A percentile compares a stretch with the other conserved stretches of the same genome.
Conservation (phyloP, 2,888 invertebrate species). For the Coelogynopora nodosa region DNA sequence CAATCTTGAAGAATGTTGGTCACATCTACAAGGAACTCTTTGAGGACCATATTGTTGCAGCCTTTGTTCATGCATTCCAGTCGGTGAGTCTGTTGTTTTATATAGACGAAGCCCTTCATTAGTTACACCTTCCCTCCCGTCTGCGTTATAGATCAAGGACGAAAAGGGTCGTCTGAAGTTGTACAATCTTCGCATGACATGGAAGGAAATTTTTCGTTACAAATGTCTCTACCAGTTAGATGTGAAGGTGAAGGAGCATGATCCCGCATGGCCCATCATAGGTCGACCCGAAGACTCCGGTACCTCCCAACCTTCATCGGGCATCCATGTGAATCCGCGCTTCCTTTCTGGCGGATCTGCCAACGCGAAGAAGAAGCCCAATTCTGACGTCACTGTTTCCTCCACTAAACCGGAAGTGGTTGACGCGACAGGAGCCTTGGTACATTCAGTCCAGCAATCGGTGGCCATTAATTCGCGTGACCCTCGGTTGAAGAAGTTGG, state of each 20-base stretch:
- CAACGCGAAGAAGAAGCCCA: neutral
- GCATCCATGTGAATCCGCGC: neutral
- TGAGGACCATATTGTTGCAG: slow-evolving; percentile 36
- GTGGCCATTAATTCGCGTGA: neutral
- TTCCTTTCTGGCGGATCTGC: neutral
- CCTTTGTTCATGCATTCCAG: slow-evolving; percentile 40
- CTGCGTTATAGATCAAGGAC: slow-evolving; percentile 37
- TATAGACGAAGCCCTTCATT: neutral
- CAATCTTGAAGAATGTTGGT: slow-evolving; percentile 40
- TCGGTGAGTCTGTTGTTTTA: slow-evolving; percentile 27
- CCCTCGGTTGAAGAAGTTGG: neutral
- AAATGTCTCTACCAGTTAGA: slow-evolving; percentile 33
- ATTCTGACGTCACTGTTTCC: neutral
- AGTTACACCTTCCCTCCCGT: neutral
- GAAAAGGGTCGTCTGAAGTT: slow-evolving; percentile 42
- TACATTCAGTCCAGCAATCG: too few species aligned
- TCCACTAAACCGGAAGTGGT: slow-evolving; percentile 2
- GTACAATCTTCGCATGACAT: slow-evolving; percentile 43
- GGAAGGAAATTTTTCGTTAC: slow-evolving; percentile 32
- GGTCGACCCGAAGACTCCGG: neutral
- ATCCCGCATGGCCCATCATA: slow-evolving; percentile 44
- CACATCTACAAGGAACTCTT: slow-evolving; percentile 40
- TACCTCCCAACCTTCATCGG: neutral
- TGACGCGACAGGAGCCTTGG: neutral
- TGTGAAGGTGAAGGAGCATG: slow-evolving; percentile 38